These are phyloP conservation scores for Corythornis madagascariensis DNA, from an alignment of 2,113 vertebrate species.

Conservation along the genomic window DNA sequence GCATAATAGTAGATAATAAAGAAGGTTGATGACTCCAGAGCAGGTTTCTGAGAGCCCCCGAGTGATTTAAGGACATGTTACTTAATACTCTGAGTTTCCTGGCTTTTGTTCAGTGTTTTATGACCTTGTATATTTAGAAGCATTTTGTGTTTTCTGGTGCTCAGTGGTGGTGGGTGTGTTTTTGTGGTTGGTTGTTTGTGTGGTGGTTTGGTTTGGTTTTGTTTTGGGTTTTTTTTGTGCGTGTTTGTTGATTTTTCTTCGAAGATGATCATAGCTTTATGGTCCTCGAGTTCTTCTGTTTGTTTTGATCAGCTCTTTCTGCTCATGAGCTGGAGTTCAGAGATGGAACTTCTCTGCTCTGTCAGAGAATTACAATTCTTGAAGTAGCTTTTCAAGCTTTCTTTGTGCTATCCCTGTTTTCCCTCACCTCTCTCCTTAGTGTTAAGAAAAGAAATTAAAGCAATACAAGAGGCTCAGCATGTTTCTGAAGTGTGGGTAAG, in stretches of 20 bases:
- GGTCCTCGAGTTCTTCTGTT: not conserved
- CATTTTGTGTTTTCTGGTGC: constrained; percentile 32
- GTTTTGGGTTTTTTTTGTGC: not conserved
- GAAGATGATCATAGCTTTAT: not conserved
- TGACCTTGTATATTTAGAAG: constrained; percentile 57
- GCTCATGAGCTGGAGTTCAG: not conserved
- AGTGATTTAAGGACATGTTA: constrained; percentile 43
- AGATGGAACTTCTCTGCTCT: not conserved
- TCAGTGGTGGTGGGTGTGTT: not conserved
- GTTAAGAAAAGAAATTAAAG: not conserved
- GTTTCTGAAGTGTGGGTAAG: not conserved
- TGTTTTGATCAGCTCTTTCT: not conserved
- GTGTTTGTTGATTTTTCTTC: not conserved
- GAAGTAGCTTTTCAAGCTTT: constrained; percentile 5
- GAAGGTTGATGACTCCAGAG: not conserved
- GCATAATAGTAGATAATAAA: not conserved
- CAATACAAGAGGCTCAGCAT: not conserved
- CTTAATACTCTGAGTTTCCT: constrained; percentile 50
- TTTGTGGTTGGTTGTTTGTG: not conserved
- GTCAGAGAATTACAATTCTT: not conserved
- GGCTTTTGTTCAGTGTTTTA: constrained; percentile 51
- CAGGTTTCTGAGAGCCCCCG: not conserved
- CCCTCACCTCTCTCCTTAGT: not conserved
- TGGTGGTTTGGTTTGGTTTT: not conserved
- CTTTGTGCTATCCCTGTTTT: not conserved